Evolutionary conservation across 2,888 invertebrate species (phyloP).

Genomic region (Antitype chi): DNA sequence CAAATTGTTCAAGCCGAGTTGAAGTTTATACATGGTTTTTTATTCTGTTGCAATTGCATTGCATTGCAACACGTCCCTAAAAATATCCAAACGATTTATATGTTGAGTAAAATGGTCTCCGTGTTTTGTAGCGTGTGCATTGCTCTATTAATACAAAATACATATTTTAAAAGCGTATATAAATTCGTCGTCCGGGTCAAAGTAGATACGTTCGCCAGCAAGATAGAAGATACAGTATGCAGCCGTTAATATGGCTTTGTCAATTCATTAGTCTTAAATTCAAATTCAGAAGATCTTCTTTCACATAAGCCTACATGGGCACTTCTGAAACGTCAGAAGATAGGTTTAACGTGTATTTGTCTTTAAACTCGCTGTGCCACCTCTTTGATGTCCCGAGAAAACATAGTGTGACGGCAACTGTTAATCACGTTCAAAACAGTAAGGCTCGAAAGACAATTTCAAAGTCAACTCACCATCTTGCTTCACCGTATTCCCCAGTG

Average conservation of each 20-base stretch:
- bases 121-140: not conserved
- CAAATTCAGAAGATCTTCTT: too few relatives aligned
- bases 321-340: too few relatives aligned
- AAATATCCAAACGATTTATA: not conserved
- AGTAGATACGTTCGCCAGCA: not conserved
- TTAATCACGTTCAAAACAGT: not conserved
- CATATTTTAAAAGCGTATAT: not conserved
- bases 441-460: not conserved
- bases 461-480: constrained; percentile 85
- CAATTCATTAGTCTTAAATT: too few relatives aligned
- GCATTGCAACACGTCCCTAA: not conserved
- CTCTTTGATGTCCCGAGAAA: not conserved
- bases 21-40: not conserved
- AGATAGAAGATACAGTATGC: not conserved
- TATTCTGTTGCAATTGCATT: not conserved
- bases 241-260: not conserved
- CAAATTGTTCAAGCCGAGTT: not conserved
- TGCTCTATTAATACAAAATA: not conserved
- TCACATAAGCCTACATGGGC: too few relatives aligned
- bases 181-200: not conserved
- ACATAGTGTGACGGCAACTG: not conserved
- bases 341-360: too few relatives aligned
- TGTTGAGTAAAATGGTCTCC: not conserved
- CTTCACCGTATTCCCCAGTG: constrained; percentile 86
- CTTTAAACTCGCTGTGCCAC: too few relatives aligned